Evolutionary conservation across 2,797 vertebrate species (phyloP), one percentile per base, ranked within the genome.

Genomic region (Halcyon smyrnensis): DNA sequence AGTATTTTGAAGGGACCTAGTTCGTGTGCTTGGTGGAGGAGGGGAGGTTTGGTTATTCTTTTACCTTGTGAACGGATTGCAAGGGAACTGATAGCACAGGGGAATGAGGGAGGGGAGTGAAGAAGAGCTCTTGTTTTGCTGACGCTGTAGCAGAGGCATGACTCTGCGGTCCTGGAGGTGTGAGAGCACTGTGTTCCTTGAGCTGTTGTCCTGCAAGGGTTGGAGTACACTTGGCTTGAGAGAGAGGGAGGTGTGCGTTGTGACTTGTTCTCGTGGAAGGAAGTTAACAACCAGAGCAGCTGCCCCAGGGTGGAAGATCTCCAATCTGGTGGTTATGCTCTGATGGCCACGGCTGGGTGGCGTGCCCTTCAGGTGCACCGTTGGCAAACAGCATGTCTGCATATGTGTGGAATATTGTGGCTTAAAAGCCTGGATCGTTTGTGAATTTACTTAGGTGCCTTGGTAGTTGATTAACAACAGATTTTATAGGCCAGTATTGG

Each of bases 391-490:
- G 50, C 30, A 6, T 12, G 45, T 60, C 85, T 91, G 86, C 7
- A 0, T 19, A 1, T 1, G 12, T 23, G 63, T 86, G 74, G 73
- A 53, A 53, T 57, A 32, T 4, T 67, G 80, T 41, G 27, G 8
- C 51, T 82, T 45, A 50, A 57, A 78, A 67, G 69, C 83, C 75
- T 65, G 73, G 20, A 28, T 32, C 82, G 80, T 90, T 84, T 76
- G 59, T 89, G 73, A 67, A 64, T 90, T 92, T 92, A 74, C 30
- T 82, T 93, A 59, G 64, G 93, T 97, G 95, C 92, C 92, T 96
- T 96, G 81, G 34, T 60, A 62, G 80, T 89, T 90, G 87, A 54
- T 85, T 77, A 93, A 71, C 76, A 90, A 91, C 91, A 89, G 64
- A 64, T 92, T 95, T 93, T 80, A 83, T 51, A 86, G 84, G 77